Evolutionary conservation across 2,113 vertebrate genomes (phyloP).

Genomic region (Scolopax mira): DNA sequence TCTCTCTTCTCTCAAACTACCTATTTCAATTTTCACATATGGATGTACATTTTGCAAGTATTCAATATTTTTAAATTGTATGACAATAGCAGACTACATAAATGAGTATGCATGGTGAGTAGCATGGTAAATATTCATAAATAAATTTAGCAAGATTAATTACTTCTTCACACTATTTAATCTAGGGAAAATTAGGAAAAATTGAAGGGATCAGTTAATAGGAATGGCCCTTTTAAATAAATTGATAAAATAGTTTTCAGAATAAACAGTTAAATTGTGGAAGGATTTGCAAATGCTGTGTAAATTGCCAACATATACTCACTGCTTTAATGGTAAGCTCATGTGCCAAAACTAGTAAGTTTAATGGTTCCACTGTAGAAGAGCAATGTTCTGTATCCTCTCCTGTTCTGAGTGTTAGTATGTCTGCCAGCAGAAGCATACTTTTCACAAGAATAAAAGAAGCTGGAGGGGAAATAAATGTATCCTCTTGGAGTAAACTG

Average conservation of each 20-base stretch:
- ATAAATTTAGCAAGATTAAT: background rate
- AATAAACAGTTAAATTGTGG: background rate
- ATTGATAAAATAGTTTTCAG: background rate
- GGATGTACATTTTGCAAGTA: background rate
- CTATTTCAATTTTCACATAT: background rate
- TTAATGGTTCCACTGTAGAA: slow-evolving; percentile 50
- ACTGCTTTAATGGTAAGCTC: slow-evolving; percentile 74
- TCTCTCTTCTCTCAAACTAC: background rate
- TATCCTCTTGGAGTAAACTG: slow-evolving; percentile 66
- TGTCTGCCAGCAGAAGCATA: slow-evolving; percentile 74
- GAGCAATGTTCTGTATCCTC: slow-evolving; percentile 41
- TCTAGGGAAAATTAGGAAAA: background rate
- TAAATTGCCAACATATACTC: background rate
- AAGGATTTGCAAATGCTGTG: background rate
- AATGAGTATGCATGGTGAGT: background rate
- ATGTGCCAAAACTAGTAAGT: slow-evolving; percentile 67
- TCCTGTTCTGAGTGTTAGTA: slow-evolving; percentile 48
- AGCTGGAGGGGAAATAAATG: slow-evolving; percentile 71
- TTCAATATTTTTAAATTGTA: background rate
- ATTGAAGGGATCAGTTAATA: background rate
- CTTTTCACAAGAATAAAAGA: slow-evolving; percentile 71
- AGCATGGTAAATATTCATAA: background rate
- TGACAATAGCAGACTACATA: background rate
- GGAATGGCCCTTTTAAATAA: background rate
- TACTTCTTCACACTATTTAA: background rate